Percentiles rank a stretch among this genome's conserved stretches.
These are phyloP conservation scores for Euphydryas editha DNA, from an alignment of 2,888 invertebrate species.

Conservation along the genomic window DNA sequence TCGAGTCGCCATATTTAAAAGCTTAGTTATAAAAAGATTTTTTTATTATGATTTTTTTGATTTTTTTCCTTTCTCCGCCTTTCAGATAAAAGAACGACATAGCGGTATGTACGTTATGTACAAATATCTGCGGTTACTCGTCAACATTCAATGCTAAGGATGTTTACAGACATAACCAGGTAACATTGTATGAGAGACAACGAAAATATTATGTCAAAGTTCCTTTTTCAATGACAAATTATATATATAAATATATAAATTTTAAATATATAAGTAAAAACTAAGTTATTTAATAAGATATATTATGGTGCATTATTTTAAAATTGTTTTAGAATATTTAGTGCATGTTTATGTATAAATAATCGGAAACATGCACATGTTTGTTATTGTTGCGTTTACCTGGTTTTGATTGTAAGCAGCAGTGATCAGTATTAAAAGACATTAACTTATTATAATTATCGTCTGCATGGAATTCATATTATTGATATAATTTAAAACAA, in stretches of 20 bases:
- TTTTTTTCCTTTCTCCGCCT: conserved; percentile 55
- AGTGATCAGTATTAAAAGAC: not conserved
- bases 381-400: not conserved
- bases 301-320: not conserved
- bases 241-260: not conserved
- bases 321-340: not conserved
- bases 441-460: no score
- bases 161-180: conserved; percentile 30
- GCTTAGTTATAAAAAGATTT: not conserved
- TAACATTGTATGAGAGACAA: not conserved
- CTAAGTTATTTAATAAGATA: not conserved
- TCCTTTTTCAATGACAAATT: not conserved
- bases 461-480: not conserved
- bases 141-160: conserved; percentile 49
- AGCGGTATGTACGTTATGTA: conserved; percentile 54
- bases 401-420: not conserved
- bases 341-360: not conserved
- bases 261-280: not conserved
- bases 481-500: no score
- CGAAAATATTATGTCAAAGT: not conserved
- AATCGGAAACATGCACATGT: conserved; percentile 1
- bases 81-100: conserved; percentile 61
- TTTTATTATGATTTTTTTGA: conserved; percentile 43
- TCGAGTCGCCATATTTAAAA: not conserved
- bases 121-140: conserved; percentile 57